A percentile compares a stretch with the other conserved stretches of the same genome.
These are phyloP conservation scores for Brachirus orientalis DNA, from an alignment of 2,113 vertebrate genomes.

Conservation along the genomic window DNA sequence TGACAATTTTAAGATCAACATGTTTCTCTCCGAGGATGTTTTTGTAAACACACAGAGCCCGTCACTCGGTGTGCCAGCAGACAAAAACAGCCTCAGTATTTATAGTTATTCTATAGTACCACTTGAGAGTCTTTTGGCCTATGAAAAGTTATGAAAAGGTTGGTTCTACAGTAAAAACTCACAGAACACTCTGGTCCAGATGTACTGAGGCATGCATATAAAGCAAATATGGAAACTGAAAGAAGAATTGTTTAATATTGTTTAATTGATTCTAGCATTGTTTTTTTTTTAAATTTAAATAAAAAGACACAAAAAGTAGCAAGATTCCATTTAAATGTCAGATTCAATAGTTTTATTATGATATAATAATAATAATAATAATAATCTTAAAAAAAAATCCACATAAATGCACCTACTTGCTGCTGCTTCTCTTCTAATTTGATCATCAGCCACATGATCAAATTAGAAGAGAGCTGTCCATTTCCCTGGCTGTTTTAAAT, in stretches of 20 bases:
- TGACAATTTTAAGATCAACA: neutral
- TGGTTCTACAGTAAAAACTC: neutral
- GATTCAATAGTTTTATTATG: neutral
- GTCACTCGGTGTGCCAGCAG: neutral
- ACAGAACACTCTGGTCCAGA: slow-evolving; percentile 12
- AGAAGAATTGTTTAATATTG: neutral
- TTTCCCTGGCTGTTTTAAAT: neutral
- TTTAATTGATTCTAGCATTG: no score
- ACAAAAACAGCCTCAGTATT: slow-evolving; percentile 24
- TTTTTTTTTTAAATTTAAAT: neutral
- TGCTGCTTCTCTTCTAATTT: no score
- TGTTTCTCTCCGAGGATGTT: slow-evolving; percentile 13
- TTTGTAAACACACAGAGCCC: neutral
- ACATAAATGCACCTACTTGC: neutral
- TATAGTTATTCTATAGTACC: slow-evolving; percentile 19
- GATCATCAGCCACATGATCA: neutral
- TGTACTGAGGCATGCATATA: slow-evolving; percentile 2
- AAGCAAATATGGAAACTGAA: neutral
- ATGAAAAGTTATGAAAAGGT: slow-evolving; percentile 42
- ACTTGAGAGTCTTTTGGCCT: slow-evolving; percentile 36
- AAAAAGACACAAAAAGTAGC: neutral
- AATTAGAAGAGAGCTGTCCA: neutral
- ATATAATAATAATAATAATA: no score
- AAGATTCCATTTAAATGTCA: neutral
- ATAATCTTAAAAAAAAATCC: neutral